A percentile compares a stretch with the other conserved stretches of the same genome.
phyloP scores from a whole-genome alignment of 2,888 invertebrate species.

The Megalurothrips usitatus region DNA sequence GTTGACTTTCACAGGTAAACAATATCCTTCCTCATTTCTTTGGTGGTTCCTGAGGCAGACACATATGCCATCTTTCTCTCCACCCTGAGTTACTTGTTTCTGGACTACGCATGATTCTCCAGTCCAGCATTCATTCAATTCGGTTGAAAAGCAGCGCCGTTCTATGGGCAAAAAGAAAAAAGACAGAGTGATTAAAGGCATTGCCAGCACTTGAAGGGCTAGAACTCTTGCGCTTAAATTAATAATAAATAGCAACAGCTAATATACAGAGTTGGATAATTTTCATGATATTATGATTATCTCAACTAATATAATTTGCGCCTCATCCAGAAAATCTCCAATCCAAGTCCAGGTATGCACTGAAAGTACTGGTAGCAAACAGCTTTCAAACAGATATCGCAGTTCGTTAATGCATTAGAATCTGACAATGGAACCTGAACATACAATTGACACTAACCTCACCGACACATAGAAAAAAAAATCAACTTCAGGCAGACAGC shows the following conservation, averaged over 20 bases:
- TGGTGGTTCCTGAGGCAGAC: neutral
- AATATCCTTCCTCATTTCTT: neutral
- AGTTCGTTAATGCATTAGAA: neutral
- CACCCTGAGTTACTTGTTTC: neutral
- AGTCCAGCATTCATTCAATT: neutral
- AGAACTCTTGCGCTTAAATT: neutral
- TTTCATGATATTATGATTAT: neutral
- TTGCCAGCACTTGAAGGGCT: too few relatives aligned
- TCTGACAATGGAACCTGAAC: neutral
- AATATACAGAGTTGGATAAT: neutral
- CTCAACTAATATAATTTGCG: neutral
- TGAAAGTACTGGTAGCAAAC: too few relatives aligned
- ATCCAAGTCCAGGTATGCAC: neutral
- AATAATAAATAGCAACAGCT: neutral
- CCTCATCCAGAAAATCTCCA: too few relatives aligned
- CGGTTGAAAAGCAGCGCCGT: neutral
- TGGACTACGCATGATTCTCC: slow-evolving; percentile 4
- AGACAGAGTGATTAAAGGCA: neutral
- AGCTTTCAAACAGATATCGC: neutral
- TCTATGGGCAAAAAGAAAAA: neutral
- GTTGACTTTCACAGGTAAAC: neutral
- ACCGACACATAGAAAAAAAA: neutral
- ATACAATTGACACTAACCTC: neutral
- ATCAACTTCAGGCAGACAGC: neutral
- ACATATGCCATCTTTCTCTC: neutral